phyloP scores from a whole-genome alignment of 1,140 invertebrate genomes.

The Trachymyrmex septentrionalis region DNA sequence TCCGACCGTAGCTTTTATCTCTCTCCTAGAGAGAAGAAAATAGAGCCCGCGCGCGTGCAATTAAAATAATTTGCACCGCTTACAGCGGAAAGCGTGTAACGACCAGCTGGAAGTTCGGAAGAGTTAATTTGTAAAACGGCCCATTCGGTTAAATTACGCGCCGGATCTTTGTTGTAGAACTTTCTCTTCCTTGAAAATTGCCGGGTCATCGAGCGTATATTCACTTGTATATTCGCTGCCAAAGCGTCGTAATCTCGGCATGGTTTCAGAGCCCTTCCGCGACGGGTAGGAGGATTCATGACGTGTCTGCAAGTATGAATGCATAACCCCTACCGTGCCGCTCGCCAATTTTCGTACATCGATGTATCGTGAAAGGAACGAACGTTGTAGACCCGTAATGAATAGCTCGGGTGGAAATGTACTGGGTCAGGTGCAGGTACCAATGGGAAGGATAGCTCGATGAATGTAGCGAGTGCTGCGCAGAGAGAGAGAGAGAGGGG shows the following conservation, averaged over 20 bases:
- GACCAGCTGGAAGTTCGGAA: slow-evolving; percentile 42
- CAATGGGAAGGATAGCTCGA: slow-evolving; percentile 70
- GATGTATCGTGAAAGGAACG: slow-evolving; percentile 70
- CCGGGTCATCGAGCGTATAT: slow-evolving; percentile 44
- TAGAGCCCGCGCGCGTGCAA: slow-evolving; percentile 41
- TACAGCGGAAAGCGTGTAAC: slow-evolving; percentile 47
- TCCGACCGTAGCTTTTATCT: slow-evolving; percentile 8
- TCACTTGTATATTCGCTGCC: slow-evolving; percentile 49
- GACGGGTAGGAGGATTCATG: neutral
- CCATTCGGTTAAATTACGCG: slow-evolving; percentile 47
- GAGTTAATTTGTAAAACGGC: slow-evolving; percentile 56
- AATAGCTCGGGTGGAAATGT: slow-evolving; percentile 71
- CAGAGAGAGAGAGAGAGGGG: too few relatives aligned
- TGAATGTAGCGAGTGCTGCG: slow-evolving; percentile 50
- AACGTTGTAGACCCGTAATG: slow-evolving; percentile 67
- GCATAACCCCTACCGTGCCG: slow-evolving; percentile 33
- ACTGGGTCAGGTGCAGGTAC: slow-evolving; percentile 64
- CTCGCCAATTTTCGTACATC: slow-evolving; percentile 68
- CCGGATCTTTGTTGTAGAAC: slow-evolving; percentile 47
- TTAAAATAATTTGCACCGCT: slow-evolving; percentile 54
- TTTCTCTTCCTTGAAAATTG: slow-evolving; percentile 50
- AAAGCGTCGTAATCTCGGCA: slow-evolving; percentile 41
- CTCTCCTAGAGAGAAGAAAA: slow-evolving; percentile 16
- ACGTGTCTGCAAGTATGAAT: slow-evolving; percentile 40
- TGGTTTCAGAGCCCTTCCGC: slow-evolving; percentile 2